Percentiles rank a stretch among this genome's conserved stretches.
These are phyloP conservation scores for Etia nguti DNA, from an alignment of 2,113 vertebrate species.

Conservation along the genomic window DNA sequence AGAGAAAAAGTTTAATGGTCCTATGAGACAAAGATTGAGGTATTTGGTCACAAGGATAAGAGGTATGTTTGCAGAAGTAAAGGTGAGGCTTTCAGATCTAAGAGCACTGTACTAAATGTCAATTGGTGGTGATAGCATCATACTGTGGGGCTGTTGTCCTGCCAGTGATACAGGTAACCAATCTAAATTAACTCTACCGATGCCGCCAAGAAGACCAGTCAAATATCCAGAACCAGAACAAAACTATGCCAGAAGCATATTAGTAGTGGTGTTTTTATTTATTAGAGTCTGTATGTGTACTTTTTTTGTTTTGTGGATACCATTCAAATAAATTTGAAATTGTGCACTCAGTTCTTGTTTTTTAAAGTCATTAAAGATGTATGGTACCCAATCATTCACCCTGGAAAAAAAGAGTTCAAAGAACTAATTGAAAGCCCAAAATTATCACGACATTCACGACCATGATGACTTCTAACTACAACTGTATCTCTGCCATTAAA, in stretches of 20 bases:
- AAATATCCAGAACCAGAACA: not conserved
- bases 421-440: not conserved
- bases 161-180: not conserved
- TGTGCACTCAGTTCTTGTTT: no score
- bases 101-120: not conserved
- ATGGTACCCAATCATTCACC: no score
- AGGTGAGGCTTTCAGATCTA: not conserved
- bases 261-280: not conserved
- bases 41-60: not conserved
- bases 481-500: no score
- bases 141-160: not conserved
- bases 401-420: not conserved
- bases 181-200: not conserved
- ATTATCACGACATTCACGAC: not conserved
- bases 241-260: not conserved
- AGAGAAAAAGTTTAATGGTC: not conserved
- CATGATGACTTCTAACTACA: not conserved
- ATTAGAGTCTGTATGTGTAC: not conserved
- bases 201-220: not conserved
- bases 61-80: not conserved
- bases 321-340: not conserved
- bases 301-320: not conserved
- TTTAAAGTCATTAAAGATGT: no score
- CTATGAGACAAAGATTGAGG: not conserved
- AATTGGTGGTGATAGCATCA: not conserved